Base-by-base conservation (phyloP, 2,888 invertebrate genomes). In the Drosophila mettleri region DNA sequence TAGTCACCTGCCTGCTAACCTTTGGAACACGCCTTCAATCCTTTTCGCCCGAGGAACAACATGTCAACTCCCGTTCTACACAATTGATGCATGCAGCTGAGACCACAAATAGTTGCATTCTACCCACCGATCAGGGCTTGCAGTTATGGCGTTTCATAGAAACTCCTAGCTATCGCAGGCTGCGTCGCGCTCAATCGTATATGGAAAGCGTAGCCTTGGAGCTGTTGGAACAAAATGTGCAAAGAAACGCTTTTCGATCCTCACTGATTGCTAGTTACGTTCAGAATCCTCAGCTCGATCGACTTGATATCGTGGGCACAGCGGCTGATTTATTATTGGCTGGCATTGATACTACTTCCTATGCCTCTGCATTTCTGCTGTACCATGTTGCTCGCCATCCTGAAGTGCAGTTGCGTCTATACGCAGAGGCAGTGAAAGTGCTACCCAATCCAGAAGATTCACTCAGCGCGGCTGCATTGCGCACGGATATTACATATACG, bases 331-430 rank as follows among this genome's bases (percentile, higher is more conserved):
- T 97, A 89, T 91, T 98, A 24, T 93, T 98, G 89, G 98, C 97
- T 54, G 97, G 97, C 61, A 95, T 97, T 61, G 97, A 98, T 89
- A 98, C 98, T 68, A 96, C 96, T 0, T 94, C 97, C 0, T 97
- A 96, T 90, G 94, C 96, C 0, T 94, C 95, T 8, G 94, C 95
- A 53, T 98, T 97, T 91, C 93, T 94, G 4, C 91, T 98, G 10
- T 97, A 98, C 90, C 95, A 97, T 88, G 91, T 98, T 59, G 95
- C 96, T 0, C 94, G 92, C 8, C 95, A 97, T 93, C 93, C 93
- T 9, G 89, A 93, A 10, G 93, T 93, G 27, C 98, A 98, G 91
- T 93, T 95, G 29, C 94, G 93, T 75, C 90, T 97, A 8, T 94
- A 93, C 74, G 87, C 93, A 46, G 98, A 98, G 92, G 92, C 95